Evolutionary conservation across 2,888 invertebrate genomes (phyloP).

Genomic region (Anoplius nigerrimus): DNA sequence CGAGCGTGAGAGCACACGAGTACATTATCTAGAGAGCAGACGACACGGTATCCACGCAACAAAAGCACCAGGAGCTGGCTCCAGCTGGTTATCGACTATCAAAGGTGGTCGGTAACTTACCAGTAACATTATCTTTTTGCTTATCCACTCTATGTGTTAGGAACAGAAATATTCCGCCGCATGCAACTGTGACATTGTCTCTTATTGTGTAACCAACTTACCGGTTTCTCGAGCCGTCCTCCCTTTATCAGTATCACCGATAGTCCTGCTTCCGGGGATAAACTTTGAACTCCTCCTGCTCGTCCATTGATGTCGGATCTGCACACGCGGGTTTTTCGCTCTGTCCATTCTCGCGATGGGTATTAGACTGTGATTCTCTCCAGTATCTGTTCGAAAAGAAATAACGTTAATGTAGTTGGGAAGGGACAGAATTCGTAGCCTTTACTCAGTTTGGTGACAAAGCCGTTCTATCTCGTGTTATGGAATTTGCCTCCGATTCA

Average conservation of each 20-base stretch:
- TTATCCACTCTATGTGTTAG: background rate
- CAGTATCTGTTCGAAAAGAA: too few relatives aligned
- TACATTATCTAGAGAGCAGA: background rate
- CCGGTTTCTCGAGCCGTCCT: background rate
- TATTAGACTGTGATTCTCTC: too few relatives aligned
- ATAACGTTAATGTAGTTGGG: too few relatives aligned
- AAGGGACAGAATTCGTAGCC: too few relatives aligned
- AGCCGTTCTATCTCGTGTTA: too few relatives aligned
- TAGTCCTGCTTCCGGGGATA: slow-evolving; percentile 34
- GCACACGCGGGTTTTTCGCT: slow-evolving; percentile 12
- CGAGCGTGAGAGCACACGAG: slow-evolving; percentile 11
- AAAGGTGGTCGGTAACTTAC: slow-evolving; percentile 50
- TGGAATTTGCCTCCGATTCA: too few relatives aligned
- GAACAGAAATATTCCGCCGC: too few relatives aligned
- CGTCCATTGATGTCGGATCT: slow-evolving; percentile 3
- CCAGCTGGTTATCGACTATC: slow-evolving; percentile 43
- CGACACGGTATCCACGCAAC: slow-evolving; percentile 27
- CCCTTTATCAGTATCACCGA: slow-evolving; percentile 16
- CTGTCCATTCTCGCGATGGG: background rate
- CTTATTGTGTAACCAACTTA: too few relatives aligned
- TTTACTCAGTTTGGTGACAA: too few relatives aligned
- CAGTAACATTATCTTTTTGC: slow-evolving; percentile 11
- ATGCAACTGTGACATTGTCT: too few relatives aligned
- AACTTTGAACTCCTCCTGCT: slow-evolving; percentile 17
- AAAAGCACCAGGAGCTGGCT: too few relatives aligned